These are phyloP conservation scores for Boloria selene DNA, from an alignment of 2,888 invertebrate species.

Conservation along the genomic window DNA sequence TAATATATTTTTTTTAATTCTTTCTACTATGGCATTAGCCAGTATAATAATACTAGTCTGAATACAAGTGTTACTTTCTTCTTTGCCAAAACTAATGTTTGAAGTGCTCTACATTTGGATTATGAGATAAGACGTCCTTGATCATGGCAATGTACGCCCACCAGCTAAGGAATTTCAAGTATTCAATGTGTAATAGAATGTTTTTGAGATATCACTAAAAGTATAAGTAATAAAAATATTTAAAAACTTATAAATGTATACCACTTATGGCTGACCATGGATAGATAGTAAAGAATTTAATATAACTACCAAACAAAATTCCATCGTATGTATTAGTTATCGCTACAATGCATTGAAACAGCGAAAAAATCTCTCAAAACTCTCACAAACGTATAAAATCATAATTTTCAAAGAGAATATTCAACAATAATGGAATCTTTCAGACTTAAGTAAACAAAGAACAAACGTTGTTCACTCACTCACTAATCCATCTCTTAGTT, in stretches of 20 bases:
- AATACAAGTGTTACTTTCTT: background rate
- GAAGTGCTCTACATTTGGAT: slow-evolving; percentile 16
- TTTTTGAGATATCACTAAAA: slow-evolving; percentile 18
- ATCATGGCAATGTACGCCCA: slow-evolving; percentile 28
- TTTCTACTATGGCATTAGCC: no score
- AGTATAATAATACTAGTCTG: background rate
- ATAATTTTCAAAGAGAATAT: background rate
- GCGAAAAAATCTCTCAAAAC: no score
- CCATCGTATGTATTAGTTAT: no score
- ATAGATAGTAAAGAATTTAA: no score
- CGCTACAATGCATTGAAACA: no score
- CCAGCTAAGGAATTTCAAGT: slow-evolving; percentile 21
- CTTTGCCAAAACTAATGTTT: slow-evolving; percentile 10
- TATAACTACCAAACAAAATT: no score
- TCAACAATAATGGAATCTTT: background rate
- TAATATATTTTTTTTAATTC: no score
- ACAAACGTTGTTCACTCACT: slow-evolving; percentile 11
- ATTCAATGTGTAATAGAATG: slow-evolving; percentile 8
- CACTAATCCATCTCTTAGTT: slow-evolving; percentile 25
- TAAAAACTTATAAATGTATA: background rate
- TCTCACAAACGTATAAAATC: slow-evolving; percentile 1
- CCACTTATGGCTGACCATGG: no score
- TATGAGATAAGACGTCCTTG: slow-evolving; percentile 20
- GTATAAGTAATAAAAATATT: slow-evolving; percentile 5
- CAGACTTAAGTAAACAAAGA: slow-evolving; percentile 8